phyloP scores from a whole-genome alignment of 2,797 vertebrate genomes.

The Clarias platycephalus region DNA sequence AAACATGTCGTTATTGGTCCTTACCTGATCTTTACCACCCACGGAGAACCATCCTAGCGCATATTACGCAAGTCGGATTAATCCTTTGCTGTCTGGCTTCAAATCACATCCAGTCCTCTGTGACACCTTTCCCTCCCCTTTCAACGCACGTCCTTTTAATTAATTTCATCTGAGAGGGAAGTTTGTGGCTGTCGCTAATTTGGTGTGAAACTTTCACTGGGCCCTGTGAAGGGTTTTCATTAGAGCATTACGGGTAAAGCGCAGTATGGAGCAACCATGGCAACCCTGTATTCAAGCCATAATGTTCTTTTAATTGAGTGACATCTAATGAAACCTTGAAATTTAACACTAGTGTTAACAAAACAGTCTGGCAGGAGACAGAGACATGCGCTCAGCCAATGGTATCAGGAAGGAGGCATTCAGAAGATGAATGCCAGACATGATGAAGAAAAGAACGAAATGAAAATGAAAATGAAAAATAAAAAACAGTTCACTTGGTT shows the following conservation, averaged over 20 bases:
- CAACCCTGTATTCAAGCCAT: slow-evolving; percentile 68
- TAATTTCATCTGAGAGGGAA: slow-evolving; percentile 59
- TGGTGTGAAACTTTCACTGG: slow-evolving; percentile 72
- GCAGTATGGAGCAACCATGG: slow-evolving; percentile 72
- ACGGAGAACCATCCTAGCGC: slow-evolving; percentile 73
- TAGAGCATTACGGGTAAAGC: slow-evolving; percentile 64
- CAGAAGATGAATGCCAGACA: not conserved
- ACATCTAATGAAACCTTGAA: slow-evolving; percentile 77
- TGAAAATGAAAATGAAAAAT: slow-evolving; percentile 48
- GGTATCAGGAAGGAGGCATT: slow-evolving; percentile 30
- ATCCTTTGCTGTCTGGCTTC: slow-evolving; percentile 77
- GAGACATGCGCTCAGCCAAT: slow-evolving; percentile 58
- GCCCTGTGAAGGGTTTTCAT: slow-evolving; percentile 70
- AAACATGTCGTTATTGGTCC: slow-evolving; percentile 86
- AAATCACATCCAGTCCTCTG: slow-evolving; percentile 73
- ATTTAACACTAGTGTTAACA: slow-evolving; percentile 71
- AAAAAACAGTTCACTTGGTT: slow-evolving; percentile 59
- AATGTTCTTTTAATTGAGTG: slow-evolving; percentile 82
- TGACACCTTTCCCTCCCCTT: slow-evolving; percentile 62
- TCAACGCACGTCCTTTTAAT: slow-evolving; percentile 75
- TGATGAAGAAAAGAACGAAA: slow-evolving; percentile 24
- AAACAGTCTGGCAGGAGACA: slow-evolving; percentile 69
- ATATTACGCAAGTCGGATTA: slow-evolving; percentile 80
- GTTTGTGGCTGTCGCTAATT: slow-evolving; percentile 72
- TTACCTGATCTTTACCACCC: slow-evolving; percentile 75